A percentile compares a stretch with the other conserved stretches of the same genome.
Evolutionary conservation across 2,888 invertebrate species (phyloP).

Genomic region (Phalangium opilio): DNA sequence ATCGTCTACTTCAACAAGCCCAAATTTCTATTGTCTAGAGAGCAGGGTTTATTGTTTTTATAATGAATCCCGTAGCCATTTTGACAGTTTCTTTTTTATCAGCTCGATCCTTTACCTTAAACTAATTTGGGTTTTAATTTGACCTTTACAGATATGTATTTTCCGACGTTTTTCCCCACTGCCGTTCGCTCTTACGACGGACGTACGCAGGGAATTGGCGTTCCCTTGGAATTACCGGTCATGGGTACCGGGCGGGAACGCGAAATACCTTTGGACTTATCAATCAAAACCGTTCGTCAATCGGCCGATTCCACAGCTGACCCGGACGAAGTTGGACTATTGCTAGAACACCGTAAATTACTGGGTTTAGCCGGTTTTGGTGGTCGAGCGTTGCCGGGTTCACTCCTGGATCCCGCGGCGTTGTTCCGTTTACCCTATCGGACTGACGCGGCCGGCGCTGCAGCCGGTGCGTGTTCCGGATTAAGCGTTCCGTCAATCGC

Average conservation of each 20-base stretch:
- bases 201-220: no score
- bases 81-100: no score
- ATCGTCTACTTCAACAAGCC: no score
- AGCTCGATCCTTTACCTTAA: no score
- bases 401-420: conserved; percentile 12
- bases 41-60: no score
- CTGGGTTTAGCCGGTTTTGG: conserved; percentile 9
- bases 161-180: no score
- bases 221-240: conserved; percentile 2
- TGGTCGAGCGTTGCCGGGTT: not conserved
- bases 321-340: conserved; percentile 10
- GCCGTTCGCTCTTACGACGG: no score
- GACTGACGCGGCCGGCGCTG: conserved; percentile 4
- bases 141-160: no score
- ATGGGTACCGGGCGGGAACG: conserved; percentile 42
- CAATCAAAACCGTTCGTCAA: conserved; percentile 73
- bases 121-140: no score
- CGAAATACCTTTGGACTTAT: conserved; percentile 54
- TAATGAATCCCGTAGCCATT: no score
- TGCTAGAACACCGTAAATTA: conserved; percentile 19
- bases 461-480: not conserved
- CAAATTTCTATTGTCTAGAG: no score
- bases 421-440: conserved; percentile 12
- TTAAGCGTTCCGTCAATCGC: conserved; percentile 7
- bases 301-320: conserved; percentile 61